These are phyloP conservation scores for human DNA, from an alignment of 2,113 vertebrate genomes.

Conservation along the genomic window GRCh38 chr6:146262001-146262500, in stretches of 20 bases:
- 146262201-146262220: neutral
- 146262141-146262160: conserved; percentile 4
- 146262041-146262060: conserved; percentile 4
- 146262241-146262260: neutral
- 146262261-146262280: neutral
- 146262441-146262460: neutral
- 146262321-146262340: neutral
- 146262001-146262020: neutral
- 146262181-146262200: neutral
- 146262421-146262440: neutral
- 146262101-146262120: neutral
- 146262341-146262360: conserved; percentile 25
- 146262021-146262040: neutral
- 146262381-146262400: conserved; percentile 15
- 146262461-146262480: conserved; percentile 4
- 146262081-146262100: neutral
- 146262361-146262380: neutral
- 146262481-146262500: neutral
- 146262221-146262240: neutral
- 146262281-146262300: neutral
- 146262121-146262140: neutral
- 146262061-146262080: neutral
- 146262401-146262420: neutral
- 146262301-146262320: conserved; percentile 5
- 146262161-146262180: neutral